Percentiles rank a stretch among this genome's conserved stretches.
These are phyloP conservation scores for Incurvaria masculella DNA, from an alignment of 2,888 invertebrate species.

Conservation along the genomic window DNA sequence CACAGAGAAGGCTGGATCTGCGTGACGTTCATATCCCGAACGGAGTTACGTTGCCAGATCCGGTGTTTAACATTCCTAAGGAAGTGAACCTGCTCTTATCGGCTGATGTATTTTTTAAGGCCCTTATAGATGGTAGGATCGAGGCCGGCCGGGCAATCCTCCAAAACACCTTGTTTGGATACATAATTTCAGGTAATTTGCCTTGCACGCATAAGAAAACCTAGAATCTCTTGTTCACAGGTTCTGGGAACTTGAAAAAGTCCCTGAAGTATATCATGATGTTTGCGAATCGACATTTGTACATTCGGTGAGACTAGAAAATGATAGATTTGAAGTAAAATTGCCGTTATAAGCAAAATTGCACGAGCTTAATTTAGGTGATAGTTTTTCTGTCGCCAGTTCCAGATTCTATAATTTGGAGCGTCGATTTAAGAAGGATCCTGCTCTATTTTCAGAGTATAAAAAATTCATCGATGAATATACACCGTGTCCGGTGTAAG, in stretches of 20 bases:
- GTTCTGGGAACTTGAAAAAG: conserved; percentile 9
- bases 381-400: conserved; percentile 14
- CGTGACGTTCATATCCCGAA: conserved; percentile 7
- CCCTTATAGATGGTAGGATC: conserved; percentile 8
- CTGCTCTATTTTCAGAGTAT: conserved; percentile 4
- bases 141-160: background rate
- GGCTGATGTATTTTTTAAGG: conserved; percentile 15
- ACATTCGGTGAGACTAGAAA: conserved; percentile 6
- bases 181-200: conserved; percentile 9
- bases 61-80: conserved; percentile 8
- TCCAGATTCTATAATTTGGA: conserved; percentile 15
- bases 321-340: conserved; percentile 12
- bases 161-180: conserved; percentile 10
- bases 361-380: conserved; percentile 7
- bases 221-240: background rate
- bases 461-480: conserved; percentile 11
- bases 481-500: no score
- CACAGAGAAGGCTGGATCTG: conserved; percentile 10
- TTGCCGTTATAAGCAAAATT: conserved; percentile 13
- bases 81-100: conserved; percentile 12
- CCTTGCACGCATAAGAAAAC: background rate
- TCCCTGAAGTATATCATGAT: conserved; percentile 11
- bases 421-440: conserved; percentile 9
- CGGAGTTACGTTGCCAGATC: conserved; percentile 10
- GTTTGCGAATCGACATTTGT: conserved; percentile 10